A percentile compares a stretch with the other conserved stretches of the same genome.
phyloP scores from a whole-genome alignment of 2,113 vertebrate genomes.

The Sminthopsis crassicaudata region DNA sequence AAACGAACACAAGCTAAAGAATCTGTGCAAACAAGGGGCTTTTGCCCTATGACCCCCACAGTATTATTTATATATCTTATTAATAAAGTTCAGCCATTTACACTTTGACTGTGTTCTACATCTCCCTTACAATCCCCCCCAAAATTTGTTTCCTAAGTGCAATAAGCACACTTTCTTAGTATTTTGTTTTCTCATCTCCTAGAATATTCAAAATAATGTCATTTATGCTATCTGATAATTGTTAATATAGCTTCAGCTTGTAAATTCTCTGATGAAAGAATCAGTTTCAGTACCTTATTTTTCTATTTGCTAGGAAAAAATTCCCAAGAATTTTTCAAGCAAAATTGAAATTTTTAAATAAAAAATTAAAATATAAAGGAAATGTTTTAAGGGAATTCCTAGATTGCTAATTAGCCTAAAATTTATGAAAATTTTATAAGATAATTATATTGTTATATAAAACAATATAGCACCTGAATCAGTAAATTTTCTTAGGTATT shows the following conservation, averaged over 20 bases:
- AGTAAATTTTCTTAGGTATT: slow-evolving; percentile 38
- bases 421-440: slow-evolving; percentile 50
- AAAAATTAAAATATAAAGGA: not conserved
- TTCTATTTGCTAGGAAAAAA: not conserved
- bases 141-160: not conserved
- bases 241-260: not conserved
- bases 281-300: not conserved
- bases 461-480: slow-evolving; percentile 63
- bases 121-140: not conserved
- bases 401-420: slow-evolving; percentile 27
- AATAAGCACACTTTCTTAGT: not conserved
- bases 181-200: not conserved
- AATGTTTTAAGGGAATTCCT: slow-evolving; percentile 47
- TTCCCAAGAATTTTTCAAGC: not conserved
- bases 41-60: not conserved
- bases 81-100: not conserved
- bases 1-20: not conserved
- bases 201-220: not conserved
- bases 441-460: slow-evolving; percentile 49
- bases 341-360: slow-evolving; percentile 36
- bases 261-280: not conserved
- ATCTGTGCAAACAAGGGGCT: not conserved
- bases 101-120: not conserved
- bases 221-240: not conserved
- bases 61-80: not conserved